Evolutionary conservation across 2,888 invertebrate genomes (phyloP).

Genomic region (Andrena minutula): DNA sequence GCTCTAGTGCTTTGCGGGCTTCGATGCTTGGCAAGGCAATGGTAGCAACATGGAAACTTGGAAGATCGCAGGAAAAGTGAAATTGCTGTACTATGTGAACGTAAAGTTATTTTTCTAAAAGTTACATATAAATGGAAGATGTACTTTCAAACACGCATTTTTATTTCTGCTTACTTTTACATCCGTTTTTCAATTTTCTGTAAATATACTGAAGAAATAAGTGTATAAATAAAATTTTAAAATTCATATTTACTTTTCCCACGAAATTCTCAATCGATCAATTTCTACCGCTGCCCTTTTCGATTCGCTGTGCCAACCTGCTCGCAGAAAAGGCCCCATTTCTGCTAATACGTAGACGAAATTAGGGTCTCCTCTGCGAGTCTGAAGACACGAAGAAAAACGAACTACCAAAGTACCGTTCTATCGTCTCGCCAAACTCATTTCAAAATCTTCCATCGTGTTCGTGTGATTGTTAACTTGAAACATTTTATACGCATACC

Average conservation of each 20-base stretch:
- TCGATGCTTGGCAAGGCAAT: not conserved
- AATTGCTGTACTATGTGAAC: not conserved
- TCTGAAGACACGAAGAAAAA: not conserved
- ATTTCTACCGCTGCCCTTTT: not conserved
- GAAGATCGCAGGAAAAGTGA: not conserved
- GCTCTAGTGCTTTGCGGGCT: not conserved
- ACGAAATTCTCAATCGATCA: not conserved
- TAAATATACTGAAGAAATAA: too few species aligned
- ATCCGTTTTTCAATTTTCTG: too few species aligned
- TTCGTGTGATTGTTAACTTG: not conserved
- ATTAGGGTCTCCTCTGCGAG: conserved; percentile 2
- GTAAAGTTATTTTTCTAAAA: too few species aligned
- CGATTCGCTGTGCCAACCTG: not conserved
- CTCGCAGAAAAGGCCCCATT: conserved; percentile 12
- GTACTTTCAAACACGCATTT: not conserved
- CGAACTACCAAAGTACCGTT: not conserved
- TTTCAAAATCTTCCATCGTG: not conserved
- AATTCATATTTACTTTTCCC: not conserved
- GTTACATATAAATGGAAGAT: too few species aligned
- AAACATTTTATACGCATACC: conserved; percentile 24
- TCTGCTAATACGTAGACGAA: not conserved
- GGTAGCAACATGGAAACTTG: not conserved
- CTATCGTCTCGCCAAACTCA: conserved; percentile 1
- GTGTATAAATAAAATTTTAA: too few species aligned
- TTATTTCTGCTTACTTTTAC: not conserved